Evolutionary conservation across 2,888 invertebrate genomes (phyloP), one percentile per base, ranked within the genome.

Genomic region (Macrophya annulata): DNA sequence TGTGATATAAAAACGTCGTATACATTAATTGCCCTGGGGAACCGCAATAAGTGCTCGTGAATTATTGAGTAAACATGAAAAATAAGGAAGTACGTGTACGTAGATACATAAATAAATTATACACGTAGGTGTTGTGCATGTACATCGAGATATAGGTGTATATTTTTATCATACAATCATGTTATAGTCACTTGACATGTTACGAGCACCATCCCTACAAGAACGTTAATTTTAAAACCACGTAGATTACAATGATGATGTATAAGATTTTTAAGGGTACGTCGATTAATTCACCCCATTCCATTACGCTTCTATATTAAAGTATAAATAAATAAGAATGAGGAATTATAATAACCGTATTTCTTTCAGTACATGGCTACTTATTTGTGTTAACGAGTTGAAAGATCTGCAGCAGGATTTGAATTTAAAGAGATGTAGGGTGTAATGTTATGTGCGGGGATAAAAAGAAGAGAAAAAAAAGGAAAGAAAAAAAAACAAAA

Each of bases 1-100:
- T 21, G 71, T n/a, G 71, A 40, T 71, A 71, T 71, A 71, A 71
- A 71, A 71, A 71, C 17, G 40, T 71, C 37, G 71, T 71, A 71
- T 71, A 71, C 71, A 40, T 71, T 71, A 71, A 71, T 71, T 71
- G 71, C 71, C 31, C 71, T 9, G 71, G 71, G 40, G 71, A 2
- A 71, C 71, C 37, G 37, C 40, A 71, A 71, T 71, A 31, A 71
- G 71, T 71, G 37, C 37, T 40, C 15, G 71, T 71, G 71, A 40
- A 40, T 37, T 40, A 71, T 71, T 71, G 15, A 31, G 71, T 25
- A 40, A 71, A 71, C 71, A 40, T 71, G 9, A 40, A n/a, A n/a
- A 71, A 40, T 71, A 40, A 71, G 71, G 71, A 71, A 71, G 71
- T 71, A 71, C 31, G n/a, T 17, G 71, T 25, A 10, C 9, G 71